Base-by-base conservation (phyloP, 2,797 vertebrate species). In the Varecia variegata region DNA sequence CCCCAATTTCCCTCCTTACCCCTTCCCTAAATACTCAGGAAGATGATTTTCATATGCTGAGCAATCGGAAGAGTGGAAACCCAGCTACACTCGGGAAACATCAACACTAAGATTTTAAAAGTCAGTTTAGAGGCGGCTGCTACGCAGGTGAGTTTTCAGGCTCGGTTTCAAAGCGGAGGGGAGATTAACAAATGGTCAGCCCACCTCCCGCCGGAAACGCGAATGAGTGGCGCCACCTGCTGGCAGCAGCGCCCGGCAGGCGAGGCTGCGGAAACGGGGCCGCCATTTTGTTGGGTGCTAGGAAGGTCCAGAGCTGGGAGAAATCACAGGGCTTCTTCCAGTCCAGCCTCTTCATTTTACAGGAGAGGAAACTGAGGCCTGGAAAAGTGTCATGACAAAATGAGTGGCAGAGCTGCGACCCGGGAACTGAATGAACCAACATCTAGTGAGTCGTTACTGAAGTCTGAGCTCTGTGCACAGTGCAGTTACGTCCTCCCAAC, bases 201-300 rank as follows among this genome's bases (percentile, higher is more conserved):
- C 50, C 47, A 0, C 21, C 2, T 35, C 38, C 62, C 21, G 68
- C 15, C 8, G 56, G 84, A 93, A 96, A 95, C 70, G 7, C 6
- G 92, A 70, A 35, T 68, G 21, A 14, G 74, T 94, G 92, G 96
- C 65, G 96, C 97, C 97, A 93, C 86, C 97, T 97, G 47, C 96
- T 87, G 97, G 96, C 93, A 71, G 81, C 68, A 62, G 5, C 0
- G 25, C 35, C 54, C 54, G 18, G 40, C 58, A 5, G 35, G 45
- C 1, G 1, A 27, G 40, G 32, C 60, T 12, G 60, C 71, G 38
- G 23, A n/a, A 17, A 27, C 12, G 2, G 0, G 43, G 52, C 35
- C 25, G 84, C 60, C 96, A 90, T 93, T 84, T 92, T 92, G 82
- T 83, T 80, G 12, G 7, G 40, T 58, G 68, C 35, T 4, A 21